A percentile compares a stretch with the other conserved stretches of the same genome.
Conservation (phyloP, 2,113 vertebrate genomes). For the Microcebus lehilahytsara region DNA sequence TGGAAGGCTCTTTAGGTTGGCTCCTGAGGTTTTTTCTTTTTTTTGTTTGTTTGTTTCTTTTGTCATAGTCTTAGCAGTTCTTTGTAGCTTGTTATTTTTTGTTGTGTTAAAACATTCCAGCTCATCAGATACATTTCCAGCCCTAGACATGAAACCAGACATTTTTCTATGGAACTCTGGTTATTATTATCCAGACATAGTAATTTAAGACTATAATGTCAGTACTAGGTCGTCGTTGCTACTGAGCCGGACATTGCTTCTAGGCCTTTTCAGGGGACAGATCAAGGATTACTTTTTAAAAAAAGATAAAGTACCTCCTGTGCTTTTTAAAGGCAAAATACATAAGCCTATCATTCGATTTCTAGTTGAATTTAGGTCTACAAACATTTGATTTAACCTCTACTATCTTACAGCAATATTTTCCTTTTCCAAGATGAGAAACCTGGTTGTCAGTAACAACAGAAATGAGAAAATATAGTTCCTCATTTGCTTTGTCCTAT, state of each 20-base stretch:
- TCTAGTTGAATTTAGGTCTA: not conserved
- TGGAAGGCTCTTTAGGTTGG: not conserved
- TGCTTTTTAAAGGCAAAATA: not conserved
- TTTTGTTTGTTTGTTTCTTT: not conserved
- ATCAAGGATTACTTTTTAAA: not conserved
- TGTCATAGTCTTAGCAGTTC: not conserved
- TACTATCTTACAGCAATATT: not conserved
- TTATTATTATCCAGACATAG: not conserved
- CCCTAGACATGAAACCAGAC: not conserved
- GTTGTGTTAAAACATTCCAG: not conserved
- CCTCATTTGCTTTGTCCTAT: not conserved
- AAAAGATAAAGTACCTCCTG: not conserved
- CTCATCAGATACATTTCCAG: not conserved
- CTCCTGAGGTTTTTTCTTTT: not conserved
- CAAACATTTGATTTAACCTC: not conserved
- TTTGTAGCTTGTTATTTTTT: not conserved
- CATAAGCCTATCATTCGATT: not conserved
- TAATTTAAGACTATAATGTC: not conserved
- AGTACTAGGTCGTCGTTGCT: not conserved
- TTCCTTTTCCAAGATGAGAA: not conserved
- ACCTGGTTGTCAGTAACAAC: not conserved
- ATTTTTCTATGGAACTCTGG: not conserved
- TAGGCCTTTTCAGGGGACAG: not conserved
- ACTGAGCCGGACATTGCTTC: not conserved
- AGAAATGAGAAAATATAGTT: not conserved